Base-by-base conservation (phyloP, 1,140 invertebrate genomes). In the Zaprionus ghesquierei region DNA sequence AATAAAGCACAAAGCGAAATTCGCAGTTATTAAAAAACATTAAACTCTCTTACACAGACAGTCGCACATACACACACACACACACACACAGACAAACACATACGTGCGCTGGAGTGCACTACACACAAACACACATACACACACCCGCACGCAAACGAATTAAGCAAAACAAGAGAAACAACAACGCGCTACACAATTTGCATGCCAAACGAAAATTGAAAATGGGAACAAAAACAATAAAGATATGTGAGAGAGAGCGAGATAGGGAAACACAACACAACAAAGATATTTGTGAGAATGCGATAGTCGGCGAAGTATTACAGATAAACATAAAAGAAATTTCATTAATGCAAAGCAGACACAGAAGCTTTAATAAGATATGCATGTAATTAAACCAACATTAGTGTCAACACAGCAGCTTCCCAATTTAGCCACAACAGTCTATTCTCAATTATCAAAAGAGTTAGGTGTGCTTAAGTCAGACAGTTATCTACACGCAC, bases 11-110 rank as follows among this genome's bases (percentile, higher is more conserved):
- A 82, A 79, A 76, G 63, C 70, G 31, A 73, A 69, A 56, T 69
- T 55, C 59, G 84, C 79, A 82, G 79, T 82, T 69, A 89, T 82
- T 79, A 76, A 87, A 59, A 82, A 79, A 76, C 75, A 86, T 86
- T 78, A 81, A 86, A 78, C 75, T 59, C 41, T 35, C 55, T n/a
- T 10, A 44, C 25, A 31, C 58, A 38, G 2, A 29, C 53, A 66
- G 18, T 41, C 33, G 58, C 56, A 64, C 51, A 49, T 5, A 27
- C 12, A 56, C 13, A 49, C 9, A n/a, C n/a, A n/a, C n/a, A n/a
- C n/a, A n/a, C n/a, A n/a, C n/a, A 25, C 20, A 50, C 10, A 20
- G 9, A 46, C 27, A 44, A 1, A 51, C 12, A 20, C n/a, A n/a
- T n/a, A n/a, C n/a, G n/a, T n/a, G 22, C 63, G 54, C 46, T 29